phyloP scores from a whole-genome alignment of 1,140 invertebrate genomes.

The Antheraea mylitta region DNA sequence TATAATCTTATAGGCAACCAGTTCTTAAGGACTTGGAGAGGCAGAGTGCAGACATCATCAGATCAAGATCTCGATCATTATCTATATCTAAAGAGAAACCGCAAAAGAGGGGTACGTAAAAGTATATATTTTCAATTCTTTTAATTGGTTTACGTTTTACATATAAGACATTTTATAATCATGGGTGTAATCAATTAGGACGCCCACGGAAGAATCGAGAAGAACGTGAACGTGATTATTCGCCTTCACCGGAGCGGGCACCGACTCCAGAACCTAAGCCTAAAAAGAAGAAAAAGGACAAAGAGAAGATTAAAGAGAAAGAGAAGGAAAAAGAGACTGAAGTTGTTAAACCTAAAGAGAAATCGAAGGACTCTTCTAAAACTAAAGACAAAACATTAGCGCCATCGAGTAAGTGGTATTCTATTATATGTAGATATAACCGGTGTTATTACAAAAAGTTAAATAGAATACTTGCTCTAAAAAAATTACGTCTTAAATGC shows the following conservation, averaged over 20 bases:
- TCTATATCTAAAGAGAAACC: conserved; percentile 62
- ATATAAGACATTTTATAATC: neutral
- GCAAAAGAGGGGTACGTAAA: conserved; percentile 41
- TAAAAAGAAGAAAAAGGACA: conserved; percentile 69
- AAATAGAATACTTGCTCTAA: neutral
- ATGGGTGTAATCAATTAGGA: conserved; percentile 31
- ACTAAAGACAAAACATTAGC: conserved; percentile 71
- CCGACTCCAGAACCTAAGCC: conserved; percentile 57
- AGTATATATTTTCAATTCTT: no score
- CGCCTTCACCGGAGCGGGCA: conserved; percentile 47
- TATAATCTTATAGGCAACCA: conserved; percentile 53
- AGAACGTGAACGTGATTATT: conserved; percentile 47
- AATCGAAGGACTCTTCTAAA: conserved; percentile 34
- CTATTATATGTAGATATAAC: no score
- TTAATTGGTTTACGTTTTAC: no score
- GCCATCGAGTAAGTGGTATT: conserved; percentile 58
- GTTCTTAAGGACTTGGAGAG: conserved; percentile 67
- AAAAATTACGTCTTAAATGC: no score
- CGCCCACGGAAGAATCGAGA: conserved; percentile 51
- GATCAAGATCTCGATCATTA: conserved; percentile 65
- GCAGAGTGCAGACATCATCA: conserved; percentile 69
- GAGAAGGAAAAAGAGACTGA: conserved; percentile 51
- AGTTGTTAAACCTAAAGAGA: conserved; percentile 48
- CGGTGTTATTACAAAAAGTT: neutral
- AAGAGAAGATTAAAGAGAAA: conserved; percentile 63